A percentile compares a stretch with the other conserved stretches of the same genome.
Conservation (phyloP, 2,113 vertebrate species). For the Equus przewalskii region DNA sequence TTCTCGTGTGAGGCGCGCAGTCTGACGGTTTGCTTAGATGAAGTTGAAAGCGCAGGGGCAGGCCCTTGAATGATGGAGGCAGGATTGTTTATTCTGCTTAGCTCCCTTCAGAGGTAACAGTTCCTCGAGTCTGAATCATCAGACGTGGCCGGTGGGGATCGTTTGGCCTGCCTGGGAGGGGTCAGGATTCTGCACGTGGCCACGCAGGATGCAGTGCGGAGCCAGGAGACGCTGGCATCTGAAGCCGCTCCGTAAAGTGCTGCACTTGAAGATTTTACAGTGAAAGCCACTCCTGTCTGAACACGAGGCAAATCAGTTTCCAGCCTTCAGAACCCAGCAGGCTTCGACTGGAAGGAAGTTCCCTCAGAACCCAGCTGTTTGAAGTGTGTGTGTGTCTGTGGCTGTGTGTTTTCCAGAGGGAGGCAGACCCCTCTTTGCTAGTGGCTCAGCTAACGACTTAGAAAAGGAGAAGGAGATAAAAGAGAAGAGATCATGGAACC, state of each 20-base stretch:
- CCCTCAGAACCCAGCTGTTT: conserved; percentile 56
- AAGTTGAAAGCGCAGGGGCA: conserved; percentile 10
- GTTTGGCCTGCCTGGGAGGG: not conserved
- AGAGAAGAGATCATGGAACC: not conserved
- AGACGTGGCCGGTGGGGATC: not conserved
- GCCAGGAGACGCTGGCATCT: not conserved
- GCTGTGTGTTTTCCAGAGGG: not conserved
- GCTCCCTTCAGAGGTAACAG: not conserved
- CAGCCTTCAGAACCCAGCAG: conserved; percentile 32
- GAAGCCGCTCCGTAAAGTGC: not conserved
- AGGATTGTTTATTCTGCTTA: not conserved
- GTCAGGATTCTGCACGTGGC: not conserved
- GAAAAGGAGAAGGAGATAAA: not conserved
- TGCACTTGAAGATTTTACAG: not conserved
- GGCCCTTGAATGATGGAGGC: not conserved
- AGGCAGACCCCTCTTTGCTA: not conserved
- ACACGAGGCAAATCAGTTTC: not conserved
- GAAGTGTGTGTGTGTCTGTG: conserved; percentile 2
- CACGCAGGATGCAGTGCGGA: not conserved
- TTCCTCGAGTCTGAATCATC: not conserved
- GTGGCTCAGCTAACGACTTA: not conserved
- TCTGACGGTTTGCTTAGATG: conserved; percentile 47
- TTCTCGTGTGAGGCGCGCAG: not conserved
- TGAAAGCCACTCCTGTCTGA: conserved; percentile 19
- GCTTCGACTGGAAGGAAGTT: conserved; percentile 30